Evolutionary conservation across 2,797 vertebrate species (phyloP).

Genomic region (Brachyrhaphis roseni): DNA sequence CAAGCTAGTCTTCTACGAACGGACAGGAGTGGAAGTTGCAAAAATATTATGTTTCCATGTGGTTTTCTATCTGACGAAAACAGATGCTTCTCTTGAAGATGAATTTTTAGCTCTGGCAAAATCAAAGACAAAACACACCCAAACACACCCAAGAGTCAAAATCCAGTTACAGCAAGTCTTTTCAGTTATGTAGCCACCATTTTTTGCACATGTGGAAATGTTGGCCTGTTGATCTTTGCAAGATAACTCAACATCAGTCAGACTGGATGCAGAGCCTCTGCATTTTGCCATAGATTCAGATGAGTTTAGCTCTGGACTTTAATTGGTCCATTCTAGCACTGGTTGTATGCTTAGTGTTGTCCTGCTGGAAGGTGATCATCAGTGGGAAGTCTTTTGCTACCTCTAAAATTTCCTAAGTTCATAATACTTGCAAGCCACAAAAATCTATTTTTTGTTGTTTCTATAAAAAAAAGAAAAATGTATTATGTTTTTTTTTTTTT

Average conservation of each 20-base stretch:
- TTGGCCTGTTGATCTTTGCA: not conserved
- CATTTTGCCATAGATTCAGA: not conserved
- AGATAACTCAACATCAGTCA: not conserved
- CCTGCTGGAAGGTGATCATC: not conserved
- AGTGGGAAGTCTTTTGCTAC: not conserved
- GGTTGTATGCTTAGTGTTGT: too few relatives aligned
- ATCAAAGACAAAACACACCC: not conserved
- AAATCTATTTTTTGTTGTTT: too few relatives aligned
- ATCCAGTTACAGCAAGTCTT: too few relatives aligned
- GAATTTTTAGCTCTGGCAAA: too few relatives aligned
- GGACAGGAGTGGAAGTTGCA: not conserved
- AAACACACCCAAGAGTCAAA: not conserved
- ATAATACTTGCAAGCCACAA: not conserved
- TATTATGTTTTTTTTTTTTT: not conserved
- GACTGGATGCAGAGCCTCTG: not conserved
- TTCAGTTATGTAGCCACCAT: not conserved
- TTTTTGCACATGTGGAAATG: not conserved
- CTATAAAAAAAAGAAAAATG: too few relatives aligned
- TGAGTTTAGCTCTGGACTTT: not conserved
- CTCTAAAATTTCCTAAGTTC: not conserved
- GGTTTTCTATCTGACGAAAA: not conserved
- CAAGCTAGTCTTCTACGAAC: not conserved
- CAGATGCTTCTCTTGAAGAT: not conserved
- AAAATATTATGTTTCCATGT: not conserved
- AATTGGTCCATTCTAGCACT: not conserved